These are phyloP conservation scores for Gambusia affinis DNA, from an alignment of 2,113 vertebrate species.

Conservation along the genomic window DNA sequence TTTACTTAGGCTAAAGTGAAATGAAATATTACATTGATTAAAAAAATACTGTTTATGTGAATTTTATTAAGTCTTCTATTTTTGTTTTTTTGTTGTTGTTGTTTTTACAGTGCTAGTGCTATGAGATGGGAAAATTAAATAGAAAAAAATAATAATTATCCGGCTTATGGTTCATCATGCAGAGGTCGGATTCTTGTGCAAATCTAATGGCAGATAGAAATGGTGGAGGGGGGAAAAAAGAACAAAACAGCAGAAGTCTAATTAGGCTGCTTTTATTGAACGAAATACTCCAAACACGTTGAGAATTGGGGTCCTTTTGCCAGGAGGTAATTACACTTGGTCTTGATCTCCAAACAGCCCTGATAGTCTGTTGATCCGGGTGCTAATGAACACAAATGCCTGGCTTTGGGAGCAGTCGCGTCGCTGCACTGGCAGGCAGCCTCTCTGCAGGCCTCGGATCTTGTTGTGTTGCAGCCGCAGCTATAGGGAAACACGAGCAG, in stretches of 20 bases:
- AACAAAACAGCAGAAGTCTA: constrained; percentile 34
- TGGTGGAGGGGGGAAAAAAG: background rate
- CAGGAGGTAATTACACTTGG: constrained; percentile 64
- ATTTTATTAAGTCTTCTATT: too few species aligned
- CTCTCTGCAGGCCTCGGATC: constrained; percentile 44
- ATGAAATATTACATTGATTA: too few species aligned
- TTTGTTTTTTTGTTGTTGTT: too few species aligned
- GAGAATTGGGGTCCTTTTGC: constrained; percentile 42
- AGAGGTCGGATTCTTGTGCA: constrained; percentile 22
- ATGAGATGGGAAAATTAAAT: background rate
- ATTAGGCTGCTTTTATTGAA: constrained; percentile 44
- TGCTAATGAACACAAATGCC: constrained; percentile 79
- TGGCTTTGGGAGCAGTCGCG: constrained; percentile 62
- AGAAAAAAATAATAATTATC: background rate
- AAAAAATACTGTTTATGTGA: too few species aligned
- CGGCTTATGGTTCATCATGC: background rate
- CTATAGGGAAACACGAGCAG: constrained; percentile 16
- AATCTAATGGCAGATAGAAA: background rate
- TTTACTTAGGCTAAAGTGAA: too few species aligned
- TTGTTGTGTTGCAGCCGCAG: constrained; percentile 32
- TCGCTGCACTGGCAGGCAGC: constrained; percentile 31
- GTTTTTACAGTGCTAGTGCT: too few species aligned
- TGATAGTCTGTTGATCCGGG: constrained; percentile 77
- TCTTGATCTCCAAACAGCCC: constrained; percentile 70
- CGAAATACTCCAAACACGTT: constrained; percentile 59